Evolutionary conservation across 2,113 vertebrate genomes (phyloP), one percentile per base, ranked within the genome.

Genomic region (Mormyrus iriodes): DNA sequence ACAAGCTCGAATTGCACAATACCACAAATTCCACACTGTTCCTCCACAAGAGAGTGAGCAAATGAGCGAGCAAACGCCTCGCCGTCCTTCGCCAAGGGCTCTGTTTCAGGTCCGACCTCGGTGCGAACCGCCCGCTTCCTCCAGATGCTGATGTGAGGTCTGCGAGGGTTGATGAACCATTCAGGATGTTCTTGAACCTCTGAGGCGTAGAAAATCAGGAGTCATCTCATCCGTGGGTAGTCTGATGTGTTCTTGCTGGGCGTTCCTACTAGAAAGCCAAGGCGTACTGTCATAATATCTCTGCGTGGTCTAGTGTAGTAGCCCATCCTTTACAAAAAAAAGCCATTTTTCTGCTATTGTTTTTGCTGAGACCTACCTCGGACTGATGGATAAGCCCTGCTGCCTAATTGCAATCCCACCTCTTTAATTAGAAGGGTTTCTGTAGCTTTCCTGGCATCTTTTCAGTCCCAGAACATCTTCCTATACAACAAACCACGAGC

Each of bases 121-220:
- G 79, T 35, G 35, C 48, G 89, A 88, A 88, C 79, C 79, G 13
- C 39, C 35, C 53, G 24, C 49, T 89, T 58, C 76, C 52, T 85
- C 39, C 88, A 58, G 79, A 69, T 91, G 90, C 90, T 90, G 90
- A 90, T 89, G 79, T 76, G 88, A 85, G 89, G 42, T 53, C 90
- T 65, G 55, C 51, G 27, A 52, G 35, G 85, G 84, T 87, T 89
- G 88, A 89, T 90, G 89, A 89, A 90, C 89, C 89, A 69, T 91
- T 83, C 35, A 51, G 69, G 69, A 88, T 89, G 85, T 89, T 90
- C 85, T 84, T 44, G 52, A 61, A 35, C 46, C 73, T 86, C 88
- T 83, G 55, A 31, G 31, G 61, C 88, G 65, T 87, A 48, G 85
- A 88, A 88, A 90, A 91, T 90, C 87, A 88, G 79, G 79, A 85